phyloP scores from a whole-genome alignment of 2,113 vertebrate genomes.

The Prionailurus bengalensis region DNA sequence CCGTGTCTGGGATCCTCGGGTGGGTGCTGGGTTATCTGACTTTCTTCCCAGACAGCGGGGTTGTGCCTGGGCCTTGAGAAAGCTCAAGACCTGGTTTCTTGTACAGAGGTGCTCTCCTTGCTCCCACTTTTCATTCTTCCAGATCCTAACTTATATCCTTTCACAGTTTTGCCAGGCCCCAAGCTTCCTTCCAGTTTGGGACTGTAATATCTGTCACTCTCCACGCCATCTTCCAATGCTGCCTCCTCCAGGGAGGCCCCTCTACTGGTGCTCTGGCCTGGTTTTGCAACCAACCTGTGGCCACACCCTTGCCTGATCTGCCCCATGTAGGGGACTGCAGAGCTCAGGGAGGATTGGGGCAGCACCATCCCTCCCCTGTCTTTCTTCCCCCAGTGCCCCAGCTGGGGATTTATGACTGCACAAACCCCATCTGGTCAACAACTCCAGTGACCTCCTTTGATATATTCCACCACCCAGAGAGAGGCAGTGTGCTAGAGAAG shows the following conservation, averaged over 20 bases:
- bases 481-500: not conserved
- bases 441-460: not conserved
- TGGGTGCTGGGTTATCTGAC: not conserved
- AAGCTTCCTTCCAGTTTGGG: not conserved
- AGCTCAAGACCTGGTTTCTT: not conserved
- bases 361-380: not conserved
- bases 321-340: not conserved
- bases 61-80: not conserved
- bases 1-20: not conserved
- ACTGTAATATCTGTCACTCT: not conserved
- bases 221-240: not conserved
- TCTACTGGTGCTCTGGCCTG: not conserved
- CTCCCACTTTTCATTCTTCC: not conserved
- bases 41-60: not conserved
- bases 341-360: not conserved
- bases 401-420: not conserved
- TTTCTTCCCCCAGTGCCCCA: not conserved
- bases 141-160: not conserved
- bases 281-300: not conserved
- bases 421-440: not conserved
- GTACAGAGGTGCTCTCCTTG: accelerated
- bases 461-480: not conserved
- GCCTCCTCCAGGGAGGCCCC: not conserved
- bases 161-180: not conserved
- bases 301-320: not conserved